Evolutionary conservation across 2,888 invertebrate species (phyloP).

Genomic region (Scaptomyza tumidula): DNA sequence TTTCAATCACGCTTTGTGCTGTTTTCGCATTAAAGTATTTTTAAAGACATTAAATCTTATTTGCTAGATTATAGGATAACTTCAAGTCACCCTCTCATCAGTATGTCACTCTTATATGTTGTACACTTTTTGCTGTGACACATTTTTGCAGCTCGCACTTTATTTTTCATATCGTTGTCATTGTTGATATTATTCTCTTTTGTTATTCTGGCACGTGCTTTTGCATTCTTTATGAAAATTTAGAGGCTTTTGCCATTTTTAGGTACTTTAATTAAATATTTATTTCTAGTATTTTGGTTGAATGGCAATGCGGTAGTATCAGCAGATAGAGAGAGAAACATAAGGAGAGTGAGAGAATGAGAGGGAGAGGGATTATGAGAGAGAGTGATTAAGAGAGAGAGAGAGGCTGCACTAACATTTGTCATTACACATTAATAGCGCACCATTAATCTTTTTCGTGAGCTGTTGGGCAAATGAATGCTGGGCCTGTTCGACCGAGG

Average conservation of each 20-base stretch:
- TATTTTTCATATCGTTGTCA: conserved; percentile 55
- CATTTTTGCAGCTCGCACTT: conserved; percentile 65
- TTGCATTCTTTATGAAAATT: conserved; percentile 80
- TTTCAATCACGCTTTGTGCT: not conserved
- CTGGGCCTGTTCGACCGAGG: conserved; percentile 44
- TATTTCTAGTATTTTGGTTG: conserved; percentile 70
- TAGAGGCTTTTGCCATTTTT: conserved; percentile 51
- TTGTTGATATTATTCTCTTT: conserved; percentile 23
- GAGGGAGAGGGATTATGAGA: not conserved
- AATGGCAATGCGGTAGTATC: conserved; percentile 53
- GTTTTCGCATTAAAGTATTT: not conserved
- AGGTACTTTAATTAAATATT: conserved; percentile 80
- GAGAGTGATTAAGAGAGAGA: conserved; percentile 2
- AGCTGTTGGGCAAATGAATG: conserved; percentile 66
- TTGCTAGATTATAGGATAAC: not conserved
- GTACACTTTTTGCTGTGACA: conserved; percentile 53
- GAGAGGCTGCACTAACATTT: conserved; percentile 74
- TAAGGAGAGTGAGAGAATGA: not conserved
- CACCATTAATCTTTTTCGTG: conserved; percentile 82
- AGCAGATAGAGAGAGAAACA: conserved; percentile 6
- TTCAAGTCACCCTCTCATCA: not conserved
- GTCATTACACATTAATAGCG: conserved; percentile 83
- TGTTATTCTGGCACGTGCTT: conserved; percentile 61
- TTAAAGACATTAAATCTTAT: not conserved
- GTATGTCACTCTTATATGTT: not conserved